Evolutionary conservation across 2,888 invertebrate genomes (phyloP).

Genomic region (Caenorhabditis virilis): DNA sequence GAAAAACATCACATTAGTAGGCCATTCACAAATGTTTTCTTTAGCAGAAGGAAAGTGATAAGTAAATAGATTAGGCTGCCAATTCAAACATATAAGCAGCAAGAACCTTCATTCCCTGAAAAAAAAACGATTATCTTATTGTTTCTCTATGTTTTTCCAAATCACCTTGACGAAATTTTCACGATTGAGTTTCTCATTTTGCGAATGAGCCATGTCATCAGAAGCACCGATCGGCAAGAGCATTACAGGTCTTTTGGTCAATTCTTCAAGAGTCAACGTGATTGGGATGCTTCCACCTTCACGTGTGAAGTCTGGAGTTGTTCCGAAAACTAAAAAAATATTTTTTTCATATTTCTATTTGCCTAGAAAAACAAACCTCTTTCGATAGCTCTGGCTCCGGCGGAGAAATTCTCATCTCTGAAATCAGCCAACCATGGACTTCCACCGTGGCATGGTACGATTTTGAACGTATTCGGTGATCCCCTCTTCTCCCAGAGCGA

Average conservation of each 20-base stretch:
- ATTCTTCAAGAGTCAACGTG: constrained; percentile 80
- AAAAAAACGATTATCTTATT: background rate
- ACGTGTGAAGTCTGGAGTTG: constrained; percentile 90
- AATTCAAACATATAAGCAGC: constrained; percentile 65
- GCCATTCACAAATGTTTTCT: too few species aligned
- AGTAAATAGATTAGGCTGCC: constrained; percentile 16
- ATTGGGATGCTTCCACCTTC: constrained; percentile 98
- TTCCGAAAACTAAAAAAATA: constrained; percentile 77
- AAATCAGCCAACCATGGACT: constrained; percentile 92
- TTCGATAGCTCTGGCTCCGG: constrained; percentile 75
- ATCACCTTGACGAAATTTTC: constrained; percentile 58
- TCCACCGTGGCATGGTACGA: constrained; percentile 77
- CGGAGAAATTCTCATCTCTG: constrained; percentile 87
- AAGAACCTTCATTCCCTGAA: constrained; percentile 61
- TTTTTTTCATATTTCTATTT: background rate
- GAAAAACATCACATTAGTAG: too few species aligned
- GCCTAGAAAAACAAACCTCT: constrained; percentile 41
- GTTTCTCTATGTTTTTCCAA: background rate
- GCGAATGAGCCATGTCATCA: constrained; percentile 97
- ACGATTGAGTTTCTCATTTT: constrained; percentile 94
- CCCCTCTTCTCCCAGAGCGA: constrained; percentile 79
- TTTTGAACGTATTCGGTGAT: constrained; percentile 75
- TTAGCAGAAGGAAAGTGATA: background rate
- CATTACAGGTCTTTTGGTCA: constrained; percentile 82
- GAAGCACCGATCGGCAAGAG: constrained; percentile 90